phyloP scores from a whole-genome alignment of 2,113 vertebrate species.

The Silurus asotus region DNA sequence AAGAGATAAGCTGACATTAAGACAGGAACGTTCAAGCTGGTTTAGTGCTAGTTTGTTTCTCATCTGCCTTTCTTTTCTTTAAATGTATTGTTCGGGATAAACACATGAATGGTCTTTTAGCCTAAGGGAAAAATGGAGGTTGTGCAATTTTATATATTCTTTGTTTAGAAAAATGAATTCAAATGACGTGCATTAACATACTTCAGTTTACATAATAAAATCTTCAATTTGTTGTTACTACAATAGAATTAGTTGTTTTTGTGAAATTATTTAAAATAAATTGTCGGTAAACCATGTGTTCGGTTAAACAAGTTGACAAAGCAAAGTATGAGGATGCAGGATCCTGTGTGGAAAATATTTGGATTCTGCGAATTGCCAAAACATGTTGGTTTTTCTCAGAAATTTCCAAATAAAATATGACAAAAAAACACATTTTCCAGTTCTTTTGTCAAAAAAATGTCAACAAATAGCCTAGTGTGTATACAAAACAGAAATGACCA shows the following conservation, averaged over 20 bases:
- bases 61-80: constrained; percentile 4
- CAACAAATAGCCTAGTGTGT: constrained; percentile 3
- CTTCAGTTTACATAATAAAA: constrained; percentile 30
- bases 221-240: constrained; percentile 38
- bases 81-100: constrained; percentile 3
- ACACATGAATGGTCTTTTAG: constrained; percentile 17
- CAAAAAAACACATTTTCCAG: constrained; percentile 28
- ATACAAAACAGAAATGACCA: constrained; percentile 39
- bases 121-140: neutral
- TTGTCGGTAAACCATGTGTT: constrained; percentile 30
- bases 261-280: neutral
- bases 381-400: constrained; percentile 19
- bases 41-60: constrained; percentile 61
- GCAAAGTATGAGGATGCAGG: constrained; percentile 16
- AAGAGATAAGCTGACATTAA: constrained; percentile 69
- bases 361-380: constrained; percentile 25
- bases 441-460: constrained; percentile 12
- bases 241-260: constrained; percentile 9
- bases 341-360: constrained; percentile 29
- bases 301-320: constrained; percentile 30
- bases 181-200: neutral
- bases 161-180: neutral
- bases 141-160: neutral
- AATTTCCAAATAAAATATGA: constrained; percentile 4
- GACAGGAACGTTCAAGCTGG: constrained; percentile 55